Percentiles rank a stretch among this genome's conserved stretches.
Evolutionary conservation across 2,888 invertebrate genomes (phyloP).

Genomic region (Anoplius nigerrimus): DNA sequence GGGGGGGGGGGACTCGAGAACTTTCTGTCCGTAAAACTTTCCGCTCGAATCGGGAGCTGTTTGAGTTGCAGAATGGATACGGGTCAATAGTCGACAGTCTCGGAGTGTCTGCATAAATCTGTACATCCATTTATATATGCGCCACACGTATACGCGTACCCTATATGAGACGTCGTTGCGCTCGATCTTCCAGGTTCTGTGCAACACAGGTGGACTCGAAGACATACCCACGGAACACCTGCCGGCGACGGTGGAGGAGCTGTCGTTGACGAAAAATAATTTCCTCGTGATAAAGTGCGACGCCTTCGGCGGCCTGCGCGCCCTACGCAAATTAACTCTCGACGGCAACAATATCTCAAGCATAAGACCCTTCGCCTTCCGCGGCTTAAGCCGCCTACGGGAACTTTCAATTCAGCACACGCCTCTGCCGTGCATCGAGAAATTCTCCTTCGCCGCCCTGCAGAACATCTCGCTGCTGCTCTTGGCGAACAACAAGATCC

Average conservation of each 20-base stretch:
- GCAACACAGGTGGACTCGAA: conserved; percentile 89
- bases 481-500: conserved; percentile 83
- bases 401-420: conserved; percentile 92
- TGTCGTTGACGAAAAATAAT: conserved; percentile 90
- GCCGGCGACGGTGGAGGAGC: conserved; percentile 87
- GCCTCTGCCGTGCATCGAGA: conserved; percentile 86
- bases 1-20: no score
- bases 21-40: no score
- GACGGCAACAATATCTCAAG: conserved; percentile 91
- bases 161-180: no score
- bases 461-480: conserved; percentile 86
- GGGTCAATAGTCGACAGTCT: no score
- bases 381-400: conserved; percentile 85
- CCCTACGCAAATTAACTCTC: conserved; percentile 87
- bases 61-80: no score
- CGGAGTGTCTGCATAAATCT: no score
- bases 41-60: no score
- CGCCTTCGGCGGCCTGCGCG: conserved; percentile 88
- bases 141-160: no score
- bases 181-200: conserved; percentile 83
- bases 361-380: conserved; percentile 91
- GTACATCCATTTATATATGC: no score
- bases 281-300: conserved; percentile 88
- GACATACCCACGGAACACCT: conserved; percentile 87
- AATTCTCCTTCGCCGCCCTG: conserved; percentile 89